Conservation (phyloP, 2,888 invertebrate genomes). For the Syrphus vitripennis region DNA sequence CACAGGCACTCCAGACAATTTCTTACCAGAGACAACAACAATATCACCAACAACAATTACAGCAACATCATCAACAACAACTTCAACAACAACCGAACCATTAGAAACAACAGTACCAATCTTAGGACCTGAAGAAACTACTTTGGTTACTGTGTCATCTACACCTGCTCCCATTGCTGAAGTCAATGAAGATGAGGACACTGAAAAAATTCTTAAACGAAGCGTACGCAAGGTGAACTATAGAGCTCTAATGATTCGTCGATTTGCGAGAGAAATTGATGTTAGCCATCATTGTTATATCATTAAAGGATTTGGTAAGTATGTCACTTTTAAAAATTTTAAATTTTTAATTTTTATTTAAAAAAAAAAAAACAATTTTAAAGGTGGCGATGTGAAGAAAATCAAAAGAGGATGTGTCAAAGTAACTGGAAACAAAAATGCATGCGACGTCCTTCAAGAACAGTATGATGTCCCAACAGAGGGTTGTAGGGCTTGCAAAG, state of each 20-base stretch:
- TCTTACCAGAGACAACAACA: neutral
- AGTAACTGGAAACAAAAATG: neutral
- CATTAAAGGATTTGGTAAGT: neutral
- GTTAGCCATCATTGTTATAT: constrained; percentile 15
- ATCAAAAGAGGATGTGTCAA: constrained; percentile 22
- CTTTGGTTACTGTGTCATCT: neutral
- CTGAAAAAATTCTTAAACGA: neutral
- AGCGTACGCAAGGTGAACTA: neutral
- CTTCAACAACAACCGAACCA: neutral
- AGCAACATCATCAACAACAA: neutral
- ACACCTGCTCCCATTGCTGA: neutral
- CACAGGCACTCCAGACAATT: neutral
- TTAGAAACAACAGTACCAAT: neutral
- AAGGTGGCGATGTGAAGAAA: neutral
- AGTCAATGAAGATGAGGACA: neutral
- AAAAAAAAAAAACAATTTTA: neutral
- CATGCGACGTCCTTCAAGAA: constrained; percentile 7
- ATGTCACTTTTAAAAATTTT: neutral
- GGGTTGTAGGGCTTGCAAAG: neutral
- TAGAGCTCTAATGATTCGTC: neutral
- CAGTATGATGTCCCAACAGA: neutral
- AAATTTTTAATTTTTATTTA: too few relatives aligned
- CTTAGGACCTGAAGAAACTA: neutral
- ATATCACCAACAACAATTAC: neutral
- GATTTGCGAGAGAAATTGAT: neutral